phyloP scores from a whole-genome alignment of 2,113 vertebrate genomes.

The Odontesthes bonariensis region DNA sequence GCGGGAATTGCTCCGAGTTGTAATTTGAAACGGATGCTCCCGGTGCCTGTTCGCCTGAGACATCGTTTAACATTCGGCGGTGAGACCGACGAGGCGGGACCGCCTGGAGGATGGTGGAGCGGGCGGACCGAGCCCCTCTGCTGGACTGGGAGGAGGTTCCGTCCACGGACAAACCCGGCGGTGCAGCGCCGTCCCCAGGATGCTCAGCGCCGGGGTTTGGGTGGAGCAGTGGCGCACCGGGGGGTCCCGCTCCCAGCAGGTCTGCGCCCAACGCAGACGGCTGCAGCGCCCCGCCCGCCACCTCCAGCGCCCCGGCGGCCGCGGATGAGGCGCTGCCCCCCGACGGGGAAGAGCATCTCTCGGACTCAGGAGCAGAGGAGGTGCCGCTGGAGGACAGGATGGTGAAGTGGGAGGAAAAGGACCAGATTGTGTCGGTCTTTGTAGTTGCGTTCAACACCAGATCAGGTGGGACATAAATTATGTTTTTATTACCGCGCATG shows the following conservation, averaged over 20 bases:
- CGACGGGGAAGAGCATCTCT: conserved; percentile 47
- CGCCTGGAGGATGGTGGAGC: conserved; percentile 80
- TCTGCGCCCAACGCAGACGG: conserved; percentile 62
- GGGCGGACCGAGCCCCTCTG: conserved; percentile 89
- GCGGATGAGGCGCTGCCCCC: conserved; percentile 45
- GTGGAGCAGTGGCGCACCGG: conserved; percentile 77
- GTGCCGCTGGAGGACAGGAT: conserved; percentile 68
- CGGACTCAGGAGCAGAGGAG: conserved; percentile 57
- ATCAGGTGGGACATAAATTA: conserved; percentile 84
- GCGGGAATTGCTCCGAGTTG: conserved; percentile 34
- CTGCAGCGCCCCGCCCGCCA: conserved; percentile 62
- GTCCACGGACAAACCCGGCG: conserved; percentile 74
- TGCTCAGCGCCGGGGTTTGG: conserved; percentile 72
- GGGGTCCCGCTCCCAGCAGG: conserved; percentile 64
- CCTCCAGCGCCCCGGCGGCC: conserved; percentile 55
- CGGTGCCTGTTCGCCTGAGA: conserved; percentile 61
- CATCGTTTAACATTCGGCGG: conserved; percentile 53
- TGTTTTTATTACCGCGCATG: background rate
- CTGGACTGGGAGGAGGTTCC: conserved; percentile 91
- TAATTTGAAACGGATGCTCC: conserved; percentile 61
- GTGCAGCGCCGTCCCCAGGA: conserved; percentile 40
- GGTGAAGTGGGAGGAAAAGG: conserved; percentile 88
- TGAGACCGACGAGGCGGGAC: conserved; percentile 69
- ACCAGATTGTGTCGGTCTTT: conserved; percentile 93
- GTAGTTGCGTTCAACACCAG: conserved; percentile 94